A percentile compares a stretch with the other conserved stretches of the same genome.
Conservation (phyloP, 2,888 invertebrate genomes). For the Watsonalla cultraria region DNA sequence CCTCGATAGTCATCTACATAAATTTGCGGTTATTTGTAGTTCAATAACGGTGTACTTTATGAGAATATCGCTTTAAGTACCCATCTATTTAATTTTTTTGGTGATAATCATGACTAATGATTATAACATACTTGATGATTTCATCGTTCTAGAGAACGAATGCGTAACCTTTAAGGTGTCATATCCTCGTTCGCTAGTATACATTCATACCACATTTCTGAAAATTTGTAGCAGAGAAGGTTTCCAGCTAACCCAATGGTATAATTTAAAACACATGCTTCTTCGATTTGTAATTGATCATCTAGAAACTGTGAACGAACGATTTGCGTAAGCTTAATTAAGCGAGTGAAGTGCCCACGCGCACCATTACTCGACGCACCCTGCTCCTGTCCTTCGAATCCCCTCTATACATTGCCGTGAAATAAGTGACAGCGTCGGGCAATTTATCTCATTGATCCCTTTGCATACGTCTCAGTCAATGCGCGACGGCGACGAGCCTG, state of each 20-base stretch:
- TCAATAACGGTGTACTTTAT: slow-evolving; percentile 65
- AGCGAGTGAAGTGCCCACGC: slow-evolving; percentile 50
- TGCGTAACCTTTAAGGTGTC: too few species aligned
- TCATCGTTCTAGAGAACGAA: slow-evolving; percentile 12
- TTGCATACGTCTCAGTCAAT: slow-evolving; percentile 71
- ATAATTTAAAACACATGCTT: too few species aligned
- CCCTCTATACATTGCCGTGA: slow-evolving; percentile 42
- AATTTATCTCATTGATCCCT: slow-evolving; percentile 73
- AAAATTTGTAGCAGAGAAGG: too few species aligned
- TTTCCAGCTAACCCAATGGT: too few species aligned
- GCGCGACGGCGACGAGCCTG: slow-evolving; percentile 33
- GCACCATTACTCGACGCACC: slow-evolving; percentile 49
- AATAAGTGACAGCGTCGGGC: slow-evolving; percentile 63
- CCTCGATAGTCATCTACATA: slow-evolving; percentile 70
- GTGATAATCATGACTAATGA: slow-evolving; percentile 36
- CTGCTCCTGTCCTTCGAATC: slow-evolving; percentile 18
- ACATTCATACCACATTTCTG: too few species aligned
- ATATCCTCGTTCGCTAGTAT: too few species aligned
- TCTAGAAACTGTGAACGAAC: too few species aligned
- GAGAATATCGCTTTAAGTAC: slow-evolving; percentile 49
- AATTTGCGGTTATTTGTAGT: slow-evolving; percentile 70
- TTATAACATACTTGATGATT: slow-evolving; percentile 39
- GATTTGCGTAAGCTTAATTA: slow-evolving; percentile 46
- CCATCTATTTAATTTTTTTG: slow-evolving; percentile 50
- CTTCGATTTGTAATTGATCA: not conserved